Evolutionary conservation across 2,888 invertebrate species (phyloP).

Genomic region (Amiota minor): DNA sequence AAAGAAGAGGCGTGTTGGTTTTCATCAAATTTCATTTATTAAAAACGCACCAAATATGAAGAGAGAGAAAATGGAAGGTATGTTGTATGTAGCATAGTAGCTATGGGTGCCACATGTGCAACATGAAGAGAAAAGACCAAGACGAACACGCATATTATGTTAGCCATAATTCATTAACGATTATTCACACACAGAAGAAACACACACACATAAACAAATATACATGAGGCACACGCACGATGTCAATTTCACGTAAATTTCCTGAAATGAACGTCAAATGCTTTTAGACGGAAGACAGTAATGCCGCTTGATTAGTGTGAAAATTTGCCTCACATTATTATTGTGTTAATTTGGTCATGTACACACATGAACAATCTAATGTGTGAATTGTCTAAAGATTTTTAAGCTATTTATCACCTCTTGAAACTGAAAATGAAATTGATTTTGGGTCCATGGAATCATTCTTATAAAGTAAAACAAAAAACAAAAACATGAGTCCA

Average conservation of each 20-base stretch:
- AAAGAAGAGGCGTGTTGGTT: slow-evolving; percentile 34
- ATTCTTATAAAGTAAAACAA: too few relatives aligned
- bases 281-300: neutral
- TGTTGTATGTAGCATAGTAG: slow-evolving; percentile 28
- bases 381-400: too few relatives aligned
- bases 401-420: too few relatives aligned
- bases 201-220: slow-evolving; percentile 4
- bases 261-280: neutral
- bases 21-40: slow-evolving; percentile 52
- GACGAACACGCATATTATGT: slow-evolving; percentile 44
- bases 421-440: too few relatives aligned
- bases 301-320: slow-evolving; percentile 45
- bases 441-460: too few relatives aligned
- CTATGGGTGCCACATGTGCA: slow-evolving; percentile 51
- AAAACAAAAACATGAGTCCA: too few relatives aligned
- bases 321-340: slow-evolving; percentile 51
- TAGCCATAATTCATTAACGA: slow-evolving; percentile 62
- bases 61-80: slow-evolving; percentile 41
- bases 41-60: slow-evolving; percentile 37
- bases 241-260: slow-evolving; percentile 12
- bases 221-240: slow-evolving; percentile 9
- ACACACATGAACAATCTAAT: neutral
- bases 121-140: slow-evolving; percentile 36
- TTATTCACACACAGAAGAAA: slow-evolving; percentile 54
- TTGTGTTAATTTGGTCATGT: slow-evolving; percentile 53